Conservation (phyloP, 2,797 vertebrate species). For the Pangasius larnaudii region DNA sequence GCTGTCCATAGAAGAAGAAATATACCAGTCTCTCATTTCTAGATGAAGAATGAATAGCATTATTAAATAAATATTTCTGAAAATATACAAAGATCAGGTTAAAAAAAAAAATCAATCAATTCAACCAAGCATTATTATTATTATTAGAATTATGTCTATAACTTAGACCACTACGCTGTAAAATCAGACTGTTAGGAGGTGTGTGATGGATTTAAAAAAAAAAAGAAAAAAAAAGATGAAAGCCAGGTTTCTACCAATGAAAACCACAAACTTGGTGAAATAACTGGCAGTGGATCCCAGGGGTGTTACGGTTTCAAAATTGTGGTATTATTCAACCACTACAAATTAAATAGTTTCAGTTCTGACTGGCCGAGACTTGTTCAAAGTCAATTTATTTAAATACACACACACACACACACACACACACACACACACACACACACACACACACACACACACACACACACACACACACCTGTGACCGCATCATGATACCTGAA, state of each 20-base stretch:
- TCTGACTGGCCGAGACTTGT: neutral
- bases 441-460: neutral
- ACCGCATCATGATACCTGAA: neutral
- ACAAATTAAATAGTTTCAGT: neutral
- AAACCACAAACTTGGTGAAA: neutral
- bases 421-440: neutral
- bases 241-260: neutral
- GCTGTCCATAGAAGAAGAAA: conserved; percentile 41
- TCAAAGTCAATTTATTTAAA: neutral
- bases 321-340: neutral
- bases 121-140: neutral
- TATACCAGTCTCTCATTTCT: conserved; percentile 21
- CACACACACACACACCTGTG: neutral
- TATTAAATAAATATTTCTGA: conserved; percentile 24
- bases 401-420: too few relatives aligned
- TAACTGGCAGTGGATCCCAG: neutral
- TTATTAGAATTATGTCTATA: neutral
- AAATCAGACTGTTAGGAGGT: neutral
- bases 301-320: neutral
- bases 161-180: neutral
- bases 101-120: neutral
- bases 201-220: neutral
- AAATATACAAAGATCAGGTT: conserved; percentile 28
- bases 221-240: neutral
- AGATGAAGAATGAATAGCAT: neutral